Base-by-base conservation (phyloP, 2,113 vertebrate species). In the Corvus hawaiiensis region DNA sequence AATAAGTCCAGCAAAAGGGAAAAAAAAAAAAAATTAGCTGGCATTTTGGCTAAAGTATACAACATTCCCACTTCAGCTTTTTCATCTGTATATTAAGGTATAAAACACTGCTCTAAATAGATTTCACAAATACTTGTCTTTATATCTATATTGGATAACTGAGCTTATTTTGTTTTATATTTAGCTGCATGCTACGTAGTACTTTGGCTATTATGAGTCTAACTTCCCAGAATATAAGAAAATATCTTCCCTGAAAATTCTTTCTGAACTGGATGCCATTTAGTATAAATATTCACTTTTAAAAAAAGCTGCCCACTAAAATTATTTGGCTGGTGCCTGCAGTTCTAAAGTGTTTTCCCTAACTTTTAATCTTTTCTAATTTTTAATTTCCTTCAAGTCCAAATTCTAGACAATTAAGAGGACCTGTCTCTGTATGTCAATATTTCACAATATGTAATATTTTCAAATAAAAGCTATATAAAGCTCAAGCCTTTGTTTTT, bases 111-210 rank as follows among this genome's bases (percentile, higher is more conserved):
- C n/a, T 90, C 61, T 89, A 90, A 95, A 81, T 37, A 90, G 49
- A 88, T 94, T 89, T 84, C 75, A 83, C 13, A 93, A 93, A 92
- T 92, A 84, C 66, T 84, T 89, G 21, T 37, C 89, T 96, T 76
- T 96, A 58, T 88, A 92, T 62, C 72, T 90, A 33, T 68, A 87
- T 95, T 86, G 92, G 86, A 90, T 92, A 94, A 84, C 52, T 39
- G 41, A 94, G 26, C 56, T 92, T 92, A 75, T 84, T 94, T 90
- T 84, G 80, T 66, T 94, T 94, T 90, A 89, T 89, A 94, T 96
- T 96, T 94, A 94, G 68, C 85, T 78, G n/a, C 72, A 90, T 74
- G 32, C 76, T 93, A 44, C 14, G 1, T 78, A 87, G 68, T 68
- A 78, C 83, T 95, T 90, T 54, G 69, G 44, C 56, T 92, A 64